phyloP scores from a whole-genome alignment of 1,140 invertebrate genomes.

The Thalassaphorura encarpata region DNA sequence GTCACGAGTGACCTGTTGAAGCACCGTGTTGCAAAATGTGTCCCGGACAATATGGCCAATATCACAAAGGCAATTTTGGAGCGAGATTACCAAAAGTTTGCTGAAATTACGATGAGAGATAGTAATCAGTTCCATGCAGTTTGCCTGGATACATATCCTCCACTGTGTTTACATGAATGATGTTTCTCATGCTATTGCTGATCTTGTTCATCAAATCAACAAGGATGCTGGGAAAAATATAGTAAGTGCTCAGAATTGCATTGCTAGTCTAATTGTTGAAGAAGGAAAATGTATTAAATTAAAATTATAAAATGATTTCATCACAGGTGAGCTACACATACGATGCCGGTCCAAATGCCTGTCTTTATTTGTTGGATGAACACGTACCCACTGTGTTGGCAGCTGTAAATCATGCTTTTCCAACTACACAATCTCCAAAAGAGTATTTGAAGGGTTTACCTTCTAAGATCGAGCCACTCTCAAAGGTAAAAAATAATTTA shows the following conservation, averaged over 20 bases:
- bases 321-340: constrained; percentile 90
- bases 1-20: constrained; percentile 74
- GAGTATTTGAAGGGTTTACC: constrained; percentile 50
- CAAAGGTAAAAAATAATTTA: no score
- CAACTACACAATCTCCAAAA: constrained; percentile 41
- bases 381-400: constrained; percentile 56
- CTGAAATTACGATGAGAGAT: constrained; percentile 90
- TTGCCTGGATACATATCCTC: constrained; percentile 89
- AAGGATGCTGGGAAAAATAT: constrained; percentile 47
- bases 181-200: constrained; percentile 64
- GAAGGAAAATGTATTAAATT: background rate
- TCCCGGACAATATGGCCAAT: constrained; percentile 53
- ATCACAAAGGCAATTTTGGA: constrained; percentile 67
- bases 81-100: constrained; percentile 78
- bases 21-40: constrained; percentile 56
- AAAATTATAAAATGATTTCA: no score
- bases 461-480: background rate
- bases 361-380: constrained; percentile 71
- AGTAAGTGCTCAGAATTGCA: constrained; percentile 42
- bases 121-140: constrained; percentile 97
- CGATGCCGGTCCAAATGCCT: constrained; percentile 95
- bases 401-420: constrained; percentile 61
- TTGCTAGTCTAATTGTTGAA: background rate
- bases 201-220: constrained; percentile 77
- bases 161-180: constrained; percentile 87